Conservation (phyloP, 2,113 vertebrate species). For the Orthonyx spaldingii region DNA sequence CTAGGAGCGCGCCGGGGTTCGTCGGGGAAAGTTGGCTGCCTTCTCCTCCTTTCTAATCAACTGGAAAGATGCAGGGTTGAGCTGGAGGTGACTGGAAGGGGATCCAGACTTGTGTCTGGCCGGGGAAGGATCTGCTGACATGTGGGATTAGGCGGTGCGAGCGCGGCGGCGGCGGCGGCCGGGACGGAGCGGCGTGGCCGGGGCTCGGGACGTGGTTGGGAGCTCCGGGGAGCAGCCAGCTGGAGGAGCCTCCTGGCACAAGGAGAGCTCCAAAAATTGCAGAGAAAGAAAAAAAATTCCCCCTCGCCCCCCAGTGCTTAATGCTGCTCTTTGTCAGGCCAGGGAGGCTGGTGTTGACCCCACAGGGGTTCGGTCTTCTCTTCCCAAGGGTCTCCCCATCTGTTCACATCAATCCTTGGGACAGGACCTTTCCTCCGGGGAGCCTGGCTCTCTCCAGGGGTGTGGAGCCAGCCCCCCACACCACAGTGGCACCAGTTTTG, state of each 20-base stretch:
- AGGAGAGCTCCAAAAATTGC: neutral
- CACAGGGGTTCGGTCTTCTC: neutral
- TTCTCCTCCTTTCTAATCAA: conserved; percentile 55
- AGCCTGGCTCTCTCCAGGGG: neutral
- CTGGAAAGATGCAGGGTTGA: conserved; percentile 65
- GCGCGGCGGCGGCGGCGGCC: neutral
- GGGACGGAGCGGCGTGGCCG: neutral
- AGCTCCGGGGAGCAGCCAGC: neutral
- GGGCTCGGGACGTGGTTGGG: neutral
- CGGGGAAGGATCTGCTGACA: conserved; percentile 52
- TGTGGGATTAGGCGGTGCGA: conserved; percentile 54
- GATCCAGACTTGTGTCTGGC: conserved; percentile 60
- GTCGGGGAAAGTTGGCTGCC: conserved; percentile 49
- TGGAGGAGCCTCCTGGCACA: neutral
- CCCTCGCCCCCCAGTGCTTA: fast-evolving
- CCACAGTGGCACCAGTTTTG: fast-evolving
- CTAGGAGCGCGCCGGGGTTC: neutral
- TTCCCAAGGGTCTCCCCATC: fast-evolving
- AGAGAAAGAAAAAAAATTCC: fast-evolving
- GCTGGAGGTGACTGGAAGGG: conserved; percentile 64
- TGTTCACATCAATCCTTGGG: fast-evolving
- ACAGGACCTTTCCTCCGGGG: neutral
- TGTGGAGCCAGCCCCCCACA: neutral
- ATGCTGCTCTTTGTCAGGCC: neutral
- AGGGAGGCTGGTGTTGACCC: neutral